These are phyloP conservation scores for Bradypodion ventrale DNA, from an alignment of 2,797 vertebrate genomes.

Conservation along the genomic window DNA sequence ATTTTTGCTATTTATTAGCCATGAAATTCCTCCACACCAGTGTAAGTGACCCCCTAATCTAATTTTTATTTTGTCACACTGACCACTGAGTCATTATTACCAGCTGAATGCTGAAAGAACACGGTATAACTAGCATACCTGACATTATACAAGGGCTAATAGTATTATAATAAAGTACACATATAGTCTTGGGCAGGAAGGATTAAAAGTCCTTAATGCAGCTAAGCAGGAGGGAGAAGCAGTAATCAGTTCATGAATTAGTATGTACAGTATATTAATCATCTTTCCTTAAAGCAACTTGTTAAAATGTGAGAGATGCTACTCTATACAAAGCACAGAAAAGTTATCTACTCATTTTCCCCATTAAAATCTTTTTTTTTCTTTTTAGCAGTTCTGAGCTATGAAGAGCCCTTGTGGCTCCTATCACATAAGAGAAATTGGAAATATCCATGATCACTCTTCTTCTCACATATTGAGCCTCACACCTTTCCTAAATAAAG, in stretches of 20 bases:
- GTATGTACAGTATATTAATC: not conserved
- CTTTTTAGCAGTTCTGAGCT: not conserved
- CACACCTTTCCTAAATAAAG: conserved; percentile 59
- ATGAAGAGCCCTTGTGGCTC: not conserved
- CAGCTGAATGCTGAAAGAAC: not conserved
- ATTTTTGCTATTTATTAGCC: not conserved
- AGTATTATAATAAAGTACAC: not conserved
- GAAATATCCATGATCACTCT: not conserved
- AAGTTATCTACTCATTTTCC: rapidly evolving
- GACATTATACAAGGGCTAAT: no score
- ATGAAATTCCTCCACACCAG: no score
- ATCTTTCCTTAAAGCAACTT: not conserved
- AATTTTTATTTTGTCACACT: not conserved
- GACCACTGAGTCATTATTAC: not conserved
- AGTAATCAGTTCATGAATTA: not conserved
- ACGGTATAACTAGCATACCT: no score
- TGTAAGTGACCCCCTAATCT: not conserved
- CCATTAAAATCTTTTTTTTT: not conserved
- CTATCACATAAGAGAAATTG: not conserved
- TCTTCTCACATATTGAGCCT: conserved; percentile 28
- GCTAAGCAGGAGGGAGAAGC: no score
- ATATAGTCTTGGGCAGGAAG: not conserved
- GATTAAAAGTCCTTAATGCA: not conserved
- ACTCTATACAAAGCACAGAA: not conserved
- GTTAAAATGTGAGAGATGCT: not conserved